Base-by-base conservation (phyloP, 2,113 vertebrate species). In the Murina feae region DNA sequence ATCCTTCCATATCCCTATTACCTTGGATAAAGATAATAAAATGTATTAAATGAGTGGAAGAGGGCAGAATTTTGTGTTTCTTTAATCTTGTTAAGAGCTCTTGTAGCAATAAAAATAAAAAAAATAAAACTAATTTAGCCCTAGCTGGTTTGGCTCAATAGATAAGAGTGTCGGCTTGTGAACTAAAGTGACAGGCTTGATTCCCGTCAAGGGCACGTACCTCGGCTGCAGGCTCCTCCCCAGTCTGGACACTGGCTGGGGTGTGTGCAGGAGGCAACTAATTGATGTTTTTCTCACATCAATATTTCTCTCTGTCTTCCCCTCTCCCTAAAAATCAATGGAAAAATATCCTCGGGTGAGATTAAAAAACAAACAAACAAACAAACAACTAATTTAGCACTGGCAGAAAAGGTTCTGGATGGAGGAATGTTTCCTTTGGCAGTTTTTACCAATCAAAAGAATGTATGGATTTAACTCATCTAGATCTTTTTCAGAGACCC, bases 41-140 rank as follows among this genome's bases (percentile, higher is more conserved):
- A 89, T 47, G 35, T 76, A 68, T 4, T 72, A 20, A 94, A 51
- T 35, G 66, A 72, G 13, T 71, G 44, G 86, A 68, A 20, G 28
- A 91, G 76, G 65, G 30, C 28, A 87, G 65, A 80, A 71, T n/a
- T 87, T 78, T 93, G 60, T 47, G 25, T 58, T 71, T 89, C 55
- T 86, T 91, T 47, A 69, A 69, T 92, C 47, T 68, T 91, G 32
- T 66, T 93, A 95, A 90, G 42, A 94, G 69, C 65, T 92, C 86
- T 92, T 17, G 42, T 75, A 69, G 82, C 63, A 94, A 85, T 79
- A 44, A 93, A 93, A 84, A 84, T 6, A n/a, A 76, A 76, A 76
- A 17, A 20, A 6, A 51, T 75, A 75, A 18, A 18, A 49, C 72
- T 66, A 66, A 66, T 82, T 72, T 81, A 89, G 65, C 37, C 2